Evolutionary conservation across 1,140 invertebrate genomes (phyloP).

Genomic region (Drosophila saltans): DNA sequence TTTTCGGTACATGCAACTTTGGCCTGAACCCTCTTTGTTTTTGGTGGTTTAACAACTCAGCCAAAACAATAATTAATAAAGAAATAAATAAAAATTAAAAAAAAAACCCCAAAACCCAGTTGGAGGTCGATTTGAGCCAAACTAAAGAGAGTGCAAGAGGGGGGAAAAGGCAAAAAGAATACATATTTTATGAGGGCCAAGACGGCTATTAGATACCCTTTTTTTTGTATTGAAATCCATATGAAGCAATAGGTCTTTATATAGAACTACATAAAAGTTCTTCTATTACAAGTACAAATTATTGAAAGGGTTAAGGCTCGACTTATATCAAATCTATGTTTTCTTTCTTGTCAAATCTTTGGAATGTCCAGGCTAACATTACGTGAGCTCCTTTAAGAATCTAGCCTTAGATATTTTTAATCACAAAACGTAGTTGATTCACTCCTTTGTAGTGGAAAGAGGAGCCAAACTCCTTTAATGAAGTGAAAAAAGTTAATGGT

Average conservation of each 20-base stretch:
- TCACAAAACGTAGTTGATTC: no score
- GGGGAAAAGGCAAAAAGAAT: not conserved
- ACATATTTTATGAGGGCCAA: not conserved
- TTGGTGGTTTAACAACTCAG: slow-evolving; percentile 17
- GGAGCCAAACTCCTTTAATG: slow-evolving; percentile 66
- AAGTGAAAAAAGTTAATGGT: slow-evolving; percentile 65
- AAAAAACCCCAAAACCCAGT: slow-evolving; percentile 36
- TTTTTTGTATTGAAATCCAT: no score
- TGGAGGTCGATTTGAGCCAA: slow-evolving; percentile 15
- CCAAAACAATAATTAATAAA: slow-evolving; percentile 69
- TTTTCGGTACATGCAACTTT: not conserved
- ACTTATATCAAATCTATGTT: no score
- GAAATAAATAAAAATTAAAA: slow-evolving; percentile 48
- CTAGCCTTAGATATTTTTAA: no score
- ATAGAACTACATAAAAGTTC: no score
- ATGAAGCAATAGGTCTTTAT: no score
- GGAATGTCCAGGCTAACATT: no score
- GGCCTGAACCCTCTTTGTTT: not conserved
- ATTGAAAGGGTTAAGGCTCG: no score
- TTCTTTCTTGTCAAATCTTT: no score
- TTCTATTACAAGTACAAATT: no score
- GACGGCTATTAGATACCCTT: not conserved
- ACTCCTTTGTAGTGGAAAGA: no score
- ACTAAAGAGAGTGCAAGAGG: not conserved
- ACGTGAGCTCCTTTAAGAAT: no score